Percentiles rank a stretch among this genome's conserved stretches.
Conservation (phyloP, 2,797 vertebrate genomes). For the Clamator glandarius region DNA sequence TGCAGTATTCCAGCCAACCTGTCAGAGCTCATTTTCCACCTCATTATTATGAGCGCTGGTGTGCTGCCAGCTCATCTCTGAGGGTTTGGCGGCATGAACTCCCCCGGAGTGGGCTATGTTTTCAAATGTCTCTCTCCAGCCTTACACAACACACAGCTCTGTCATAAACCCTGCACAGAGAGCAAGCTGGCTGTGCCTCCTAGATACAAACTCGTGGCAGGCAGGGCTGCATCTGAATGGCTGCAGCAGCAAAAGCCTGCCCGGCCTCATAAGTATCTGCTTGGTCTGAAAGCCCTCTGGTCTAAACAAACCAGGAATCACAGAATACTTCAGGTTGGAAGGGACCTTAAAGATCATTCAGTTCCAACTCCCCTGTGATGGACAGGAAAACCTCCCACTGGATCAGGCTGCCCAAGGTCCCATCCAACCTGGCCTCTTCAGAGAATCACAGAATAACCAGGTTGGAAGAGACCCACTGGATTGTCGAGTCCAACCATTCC, state of each 20-base stretch:
- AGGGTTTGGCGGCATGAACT: not conserved
- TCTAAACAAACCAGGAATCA: not conserved
- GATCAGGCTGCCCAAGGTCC: no score
- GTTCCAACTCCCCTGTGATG: no score
- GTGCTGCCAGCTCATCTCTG: not conserved
- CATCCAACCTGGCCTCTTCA: no score
- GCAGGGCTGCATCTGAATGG: not conserved
- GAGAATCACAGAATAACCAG: no score
- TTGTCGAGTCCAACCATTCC: no score
- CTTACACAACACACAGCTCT: not conserved
- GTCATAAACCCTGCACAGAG: not conserved
- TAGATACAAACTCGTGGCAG: fast-evolving
- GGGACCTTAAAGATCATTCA: no score
- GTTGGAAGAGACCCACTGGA: no score
- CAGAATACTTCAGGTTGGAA: no score
- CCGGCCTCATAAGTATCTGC: not conserved
- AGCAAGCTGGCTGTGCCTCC: not conserved
- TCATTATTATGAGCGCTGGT: not conserved
- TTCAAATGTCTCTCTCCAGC: not conserved
- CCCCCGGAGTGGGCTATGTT: not conserved
- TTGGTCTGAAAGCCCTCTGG: not conserved
- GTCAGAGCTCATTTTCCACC: not conserved
- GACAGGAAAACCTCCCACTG: no score
- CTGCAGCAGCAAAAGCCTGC: no score
- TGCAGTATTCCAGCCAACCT: not conserved